Conservation (phyloP, 1,140 invertebrate species). For the Oedothorax gibbosus region DNA sequence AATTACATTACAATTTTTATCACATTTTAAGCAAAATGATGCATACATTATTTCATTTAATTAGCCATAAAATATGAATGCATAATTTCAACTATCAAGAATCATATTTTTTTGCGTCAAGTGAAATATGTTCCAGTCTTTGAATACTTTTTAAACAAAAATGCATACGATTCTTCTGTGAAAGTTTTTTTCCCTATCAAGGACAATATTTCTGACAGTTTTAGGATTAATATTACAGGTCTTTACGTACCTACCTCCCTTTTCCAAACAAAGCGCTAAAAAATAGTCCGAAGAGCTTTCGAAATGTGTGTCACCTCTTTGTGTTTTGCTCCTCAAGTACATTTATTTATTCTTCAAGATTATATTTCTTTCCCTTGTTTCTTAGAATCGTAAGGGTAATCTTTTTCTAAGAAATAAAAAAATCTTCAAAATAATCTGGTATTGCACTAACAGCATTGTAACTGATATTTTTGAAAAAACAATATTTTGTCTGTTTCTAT, state of each 20-base stretch:
- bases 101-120: not conserved
- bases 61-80: too few relatives aligned
- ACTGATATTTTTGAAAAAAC: too few relatives aligned
- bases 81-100: too few relatives aligned
- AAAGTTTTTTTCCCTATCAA: not conserved
- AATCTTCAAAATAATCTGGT: too few relatives aligned
- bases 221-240: constrained; percentile 34
- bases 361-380: not conserved
- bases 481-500: too few relatives aligned
- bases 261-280: not conserved
- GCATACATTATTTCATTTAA: too few relatives aligned
- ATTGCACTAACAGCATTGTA: too few relatives aligned
- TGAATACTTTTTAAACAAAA: not conserved
- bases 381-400: too few relatives aligned
- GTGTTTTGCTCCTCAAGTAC: not conserved
- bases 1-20: too few relatives aligned
- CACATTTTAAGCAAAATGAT: too few relatives aligned
- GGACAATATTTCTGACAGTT: constrained; percentile 34
- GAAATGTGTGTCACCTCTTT: not conserved
- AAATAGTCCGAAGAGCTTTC: not conserved
- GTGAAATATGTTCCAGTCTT: not conserved
- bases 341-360: constrained; percentile 3
- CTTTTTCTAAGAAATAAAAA: too few relatives aligned
- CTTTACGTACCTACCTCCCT: constrained; percentile 2
- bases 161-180: not conserved